Evolutionary conservation across 2,113 vertebrate genomes (phyloP), one percentile per base, ranked within the genome.

Genomic region (Pachycephala philippinensis): DNA sequence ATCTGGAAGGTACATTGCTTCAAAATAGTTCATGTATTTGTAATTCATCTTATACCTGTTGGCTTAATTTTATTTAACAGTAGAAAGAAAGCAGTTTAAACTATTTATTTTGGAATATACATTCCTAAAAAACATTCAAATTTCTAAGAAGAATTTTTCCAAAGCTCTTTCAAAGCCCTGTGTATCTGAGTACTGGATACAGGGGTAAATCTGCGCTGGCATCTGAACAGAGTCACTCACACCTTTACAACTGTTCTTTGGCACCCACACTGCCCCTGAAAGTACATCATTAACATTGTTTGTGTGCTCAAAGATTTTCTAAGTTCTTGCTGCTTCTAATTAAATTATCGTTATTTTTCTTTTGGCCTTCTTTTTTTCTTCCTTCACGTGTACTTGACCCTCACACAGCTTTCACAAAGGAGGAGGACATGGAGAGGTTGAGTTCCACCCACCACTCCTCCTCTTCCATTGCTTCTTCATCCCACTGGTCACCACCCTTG

Each of bases 381-480:
- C 47, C 84, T 68, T 91, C 69, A 88, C 76, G 60, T 75, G 77
- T 96, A 26, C 94, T 86, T 96, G 85, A 93, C 86, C 89, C 89
- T 96, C 91, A 77, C 84, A 74, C 97, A 97, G 96, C 92, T 95
- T 60, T 97, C 90, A 89, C 92, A 94, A 84, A 94, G 94, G 95
- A 97, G 94, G 84, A 95, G 96, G 94, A 97, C 64, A 82, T 50
- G 92, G 93, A 96, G 93, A 87, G 75, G 87, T 97, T 95, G 68
- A 91, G 72, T 96, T 91, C 94, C 82, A 84, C 93, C 95, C 91
- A 97, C 59, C 78, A 94, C 78, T 97, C 90, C 59, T 96, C 92
- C 72, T 96, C 95, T 85, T 98, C 97, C 72, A 95, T 96, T 89
- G 94, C 94, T 80, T 97, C 97, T 88, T 97, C 95, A 86, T 98